Evolutionary conservation across 1,140 invertebrate species (phyloP).

Genomic region (Paralvinella palmiformis): DNA sequence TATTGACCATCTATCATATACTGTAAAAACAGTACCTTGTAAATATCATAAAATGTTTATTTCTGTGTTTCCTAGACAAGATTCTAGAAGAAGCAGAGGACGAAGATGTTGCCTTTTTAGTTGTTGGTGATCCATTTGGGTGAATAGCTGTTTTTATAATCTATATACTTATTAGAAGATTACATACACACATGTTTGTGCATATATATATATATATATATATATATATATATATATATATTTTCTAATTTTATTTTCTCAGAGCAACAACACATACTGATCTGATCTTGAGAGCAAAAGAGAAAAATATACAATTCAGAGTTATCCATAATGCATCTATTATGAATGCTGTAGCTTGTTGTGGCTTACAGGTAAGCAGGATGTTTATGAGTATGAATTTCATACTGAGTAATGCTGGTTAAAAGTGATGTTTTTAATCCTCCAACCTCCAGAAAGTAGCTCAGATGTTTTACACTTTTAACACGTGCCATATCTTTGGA

Average conservation of each 20-base stretch:
- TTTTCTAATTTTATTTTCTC: constrained; percentile 55
- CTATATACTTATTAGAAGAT: no score
- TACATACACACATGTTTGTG: not conserved
- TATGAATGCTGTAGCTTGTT: constrained; percentile 93
- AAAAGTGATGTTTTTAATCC: no score
- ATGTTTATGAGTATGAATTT: no score
- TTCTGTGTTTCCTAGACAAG: constrained; percentile 55
- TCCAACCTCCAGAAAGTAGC: no score
- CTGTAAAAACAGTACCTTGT: not conserved
- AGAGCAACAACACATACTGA: constrained; percentile 95
- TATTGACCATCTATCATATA: no score
- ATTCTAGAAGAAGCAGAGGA: constrained; percentile 70
- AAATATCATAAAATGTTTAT: not conserved
- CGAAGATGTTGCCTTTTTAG: constrained; percentile 81
- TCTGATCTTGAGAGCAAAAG: constrained; percentile 79
- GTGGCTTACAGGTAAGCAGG: constrained; percentile 69
- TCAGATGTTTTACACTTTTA: no score
- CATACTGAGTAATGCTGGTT: no score
- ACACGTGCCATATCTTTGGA: no score
- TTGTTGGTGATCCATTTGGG: constrained; percentile 73
- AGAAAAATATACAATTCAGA: constrained; percentile 58
- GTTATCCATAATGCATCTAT: constrained; percentile 98
- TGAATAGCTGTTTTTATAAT: constrained; percentile 22
- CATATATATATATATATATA: constrained; percentile 4
- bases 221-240: not conserved